Percentiles rank a stretch among this genome's conserved stretches.
phyloP scores from a whole-genome alignment of 2,888 invertebrate species.

The Diaphora mendica region DNA sequence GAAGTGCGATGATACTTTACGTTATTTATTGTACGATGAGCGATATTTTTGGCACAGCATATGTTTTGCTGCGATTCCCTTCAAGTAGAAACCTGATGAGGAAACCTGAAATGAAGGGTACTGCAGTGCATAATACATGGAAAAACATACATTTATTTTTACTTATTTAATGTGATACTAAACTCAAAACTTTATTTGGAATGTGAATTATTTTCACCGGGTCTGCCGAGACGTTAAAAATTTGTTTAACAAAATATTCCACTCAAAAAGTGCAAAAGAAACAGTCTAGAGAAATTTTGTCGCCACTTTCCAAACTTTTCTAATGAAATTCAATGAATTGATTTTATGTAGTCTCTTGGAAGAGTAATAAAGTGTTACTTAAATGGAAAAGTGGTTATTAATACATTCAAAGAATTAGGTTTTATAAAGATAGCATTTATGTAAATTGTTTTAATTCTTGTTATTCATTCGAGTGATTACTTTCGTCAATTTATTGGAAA shows the following conservation, averaged over 20 bases:
- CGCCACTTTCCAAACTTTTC: slow-evolving; percentile 42
- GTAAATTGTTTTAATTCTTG: background rate
- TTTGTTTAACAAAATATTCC: background rate
- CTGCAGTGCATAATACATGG: too few relatives aligned
- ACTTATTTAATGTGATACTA: background rate
- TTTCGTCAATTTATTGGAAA: background rate
- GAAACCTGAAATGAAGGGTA: background rate
- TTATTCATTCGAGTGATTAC: background rate
- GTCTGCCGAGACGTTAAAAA: background rate
- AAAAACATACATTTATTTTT: too few relatives aligned
- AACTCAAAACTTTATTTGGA: background rate
- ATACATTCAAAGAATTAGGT: background rate
- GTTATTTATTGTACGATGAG: too few relatives aligned
- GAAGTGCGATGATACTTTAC: too few relatives aligned
- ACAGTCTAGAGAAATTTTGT: slow-evolving; percentile 24
- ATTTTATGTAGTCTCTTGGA: slow-evolving; percentile 21
- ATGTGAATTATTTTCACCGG: background rate
- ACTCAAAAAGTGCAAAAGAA: slow-evolving; percentile 18
- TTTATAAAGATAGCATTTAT: background rate
- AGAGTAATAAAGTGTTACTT: slow-evolving; percentile 29
- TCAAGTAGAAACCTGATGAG: background rate
- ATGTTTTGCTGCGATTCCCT: background rate
- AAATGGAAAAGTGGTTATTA: slow-evolving; percentile 22
- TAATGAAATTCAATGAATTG: slow-evolving; percentile 47
- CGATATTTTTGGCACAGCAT: too few relatives aligned